phyloP scores from a whole-genome alignment of 2,113 vertebrate species.

The Tachuris rubrigastra region DNA sequence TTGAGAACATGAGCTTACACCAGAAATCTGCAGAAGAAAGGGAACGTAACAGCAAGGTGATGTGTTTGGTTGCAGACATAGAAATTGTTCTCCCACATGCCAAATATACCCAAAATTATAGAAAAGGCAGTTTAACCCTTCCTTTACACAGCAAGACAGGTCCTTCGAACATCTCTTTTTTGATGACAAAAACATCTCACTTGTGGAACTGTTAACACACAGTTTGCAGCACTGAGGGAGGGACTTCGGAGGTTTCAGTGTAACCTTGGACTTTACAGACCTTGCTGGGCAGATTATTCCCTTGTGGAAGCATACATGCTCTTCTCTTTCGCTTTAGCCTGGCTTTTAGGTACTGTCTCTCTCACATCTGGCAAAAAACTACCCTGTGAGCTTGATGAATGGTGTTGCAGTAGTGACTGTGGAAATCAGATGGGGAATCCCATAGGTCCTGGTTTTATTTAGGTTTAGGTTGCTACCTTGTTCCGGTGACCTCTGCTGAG shows the following conservation, averaged over 20 bases:
- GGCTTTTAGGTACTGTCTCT: background rate
- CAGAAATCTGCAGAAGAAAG: background rate
- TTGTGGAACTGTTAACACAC: background rate
- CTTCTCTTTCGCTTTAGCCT: background rate
- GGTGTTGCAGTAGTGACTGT: background rate
- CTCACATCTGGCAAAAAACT: background rate
- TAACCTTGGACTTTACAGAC: fast-evolving
- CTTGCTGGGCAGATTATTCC: background rate
- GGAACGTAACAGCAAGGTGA: background rate
- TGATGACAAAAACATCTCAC: fast-evolving
- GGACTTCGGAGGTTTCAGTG: background rate
- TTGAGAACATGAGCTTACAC: background rate
- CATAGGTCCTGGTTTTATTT: background rate
- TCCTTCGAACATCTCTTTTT: background rate
- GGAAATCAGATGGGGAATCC: background rate
- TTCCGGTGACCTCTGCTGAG: background rate
- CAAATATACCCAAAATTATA: background rate
- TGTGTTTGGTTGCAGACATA: background rate
- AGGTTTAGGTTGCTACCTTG: background rate
- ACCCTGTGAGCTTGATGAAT: background rate
- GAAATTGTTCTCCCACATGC: fast-evolving
- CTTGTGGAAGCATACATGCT: fast-evolving
- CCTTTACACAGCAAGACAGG: background rate
- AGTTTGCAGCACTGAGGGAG: background rate
- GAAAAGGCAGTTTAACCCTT: background rate